Conservation (phyloP, 2,113 vertebrate species). For the Archilochus colubris region DNA sequence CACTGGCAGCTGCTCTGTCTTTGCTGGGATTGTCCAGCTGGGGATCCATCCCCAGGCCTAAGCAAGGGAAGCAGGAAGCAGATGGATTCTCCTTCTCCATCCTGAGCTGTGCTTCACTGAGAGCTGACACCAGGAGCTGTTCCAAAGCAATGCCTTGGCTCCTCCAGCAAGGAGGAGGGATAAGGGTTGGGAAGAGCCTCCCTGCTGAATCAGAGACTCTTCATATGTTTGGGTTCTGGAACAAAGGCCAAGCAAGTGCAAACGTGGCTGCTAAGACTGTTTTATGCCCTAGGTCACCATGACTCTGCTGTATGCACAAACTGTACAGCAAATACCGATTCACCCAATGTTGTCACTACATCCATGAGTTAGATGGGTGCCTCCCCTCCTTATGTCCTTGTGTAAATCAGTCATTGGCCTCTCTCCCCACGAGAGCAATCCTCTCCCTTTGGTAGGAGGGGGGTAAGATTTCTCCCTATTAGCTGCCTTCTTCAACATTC, state of each 20-base stretch:
- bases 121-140: not conserved
- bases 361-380: not conserved
- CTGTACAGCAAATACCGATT: conserved; percentile 30
- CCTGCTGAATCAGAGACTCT: not conserved
- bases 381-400: not conserved
- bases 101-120: not conserved
- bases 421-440: not conserved
- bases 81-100: not conserved
- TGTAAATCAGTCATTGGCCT: not conserved
- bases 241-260: conserved; percentile 22
- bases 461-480: not conserved
- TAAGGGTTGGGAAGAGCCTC: not conserved
- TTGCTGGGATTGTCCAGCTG: not conserved
- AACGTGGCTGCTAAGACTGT: not conserved
- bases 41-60: not conserved
- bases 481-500: not conserved
- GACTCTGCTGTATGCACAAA: not conserved
- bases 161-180: not conserved
- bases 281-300: conserved; percentile 25
- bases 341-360: conserved; percentile 16
- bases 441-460: not conserved
- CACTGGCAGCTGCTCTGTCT: not conserved
- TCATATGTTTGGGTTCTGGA: not conserved
- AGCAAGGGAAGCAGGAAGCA: not conserved
- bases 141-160: not conserved